A percentile compares a stretch with the other conserved stretches of the same genome.
Evolutionary conservation across 2,113 vertebrate species (phyloP).

Genomic region (Callionymus lyra): DNA sequence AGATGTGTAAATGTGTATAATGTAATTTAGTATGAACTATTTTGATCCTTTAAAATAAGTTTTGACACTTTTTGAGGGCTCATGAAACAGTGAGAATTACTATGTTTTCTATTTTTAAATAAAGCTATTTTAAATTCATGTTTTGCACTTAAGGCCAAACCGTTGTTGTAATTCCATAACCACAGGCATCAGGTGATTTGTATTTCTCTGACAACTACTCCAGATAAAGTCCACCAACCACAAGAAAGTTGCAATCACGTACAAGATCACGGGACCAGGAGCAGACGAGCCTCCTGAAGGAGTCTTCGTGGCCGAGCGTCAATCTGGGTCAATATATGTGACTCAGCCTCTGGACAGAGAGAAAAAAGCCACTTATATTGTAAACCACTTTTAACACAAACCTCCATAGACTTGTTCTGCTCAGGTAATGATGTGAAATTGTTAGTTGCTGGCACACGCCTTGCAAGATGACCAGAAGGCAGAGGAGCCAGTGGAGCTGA

Average conservation of each 20-base stretch:
- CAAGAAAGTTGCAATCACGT: constrained; percentile 28
- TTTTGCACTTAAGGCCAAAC: no score
- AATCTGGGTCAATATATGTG: constrained; percentile 32
- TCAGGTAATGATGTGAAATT: constrained; percentile 1
- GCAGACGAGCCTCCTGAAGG: constrained; percentile 39
- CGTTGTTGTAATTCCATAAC: no score
- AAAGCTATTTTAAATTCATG: not conserved
- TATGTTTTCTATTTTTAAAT: no score
- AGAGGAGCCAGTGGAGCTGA: constrained; percentile 40
- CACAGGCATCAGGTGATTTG: no score
- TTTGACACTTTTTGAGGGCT: no score
- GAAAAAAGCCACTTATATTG: constrained; percentile 28
- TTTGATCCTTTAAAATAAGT: no score
- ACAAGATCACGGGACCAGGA: constrained; percentile 44
- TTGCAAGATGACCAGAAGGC: not conserved
- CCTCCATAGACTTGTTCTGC: not conserved
- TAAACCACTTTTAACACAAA: constrained; percentile 9
- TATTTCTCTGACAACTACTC: no score
- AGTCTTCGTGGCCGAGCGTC: constrained; percentile 35
- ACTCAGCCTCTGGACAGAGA: constrained; percentile 47
- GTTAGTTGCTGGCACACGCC: constrained; percentile 46
- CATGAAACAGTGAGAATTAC: no score
- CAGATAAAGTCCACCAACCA: constrained; percentile 44
- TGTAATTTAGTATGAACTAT: no score
- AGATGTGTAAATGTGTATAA: no score